Percentiles rank a stretch among this genome's conserved stretches.
Evolutionary conservation across 2,113 vertebrate species (phyloP).

Genomic region (Redunca redunca): DNA sequence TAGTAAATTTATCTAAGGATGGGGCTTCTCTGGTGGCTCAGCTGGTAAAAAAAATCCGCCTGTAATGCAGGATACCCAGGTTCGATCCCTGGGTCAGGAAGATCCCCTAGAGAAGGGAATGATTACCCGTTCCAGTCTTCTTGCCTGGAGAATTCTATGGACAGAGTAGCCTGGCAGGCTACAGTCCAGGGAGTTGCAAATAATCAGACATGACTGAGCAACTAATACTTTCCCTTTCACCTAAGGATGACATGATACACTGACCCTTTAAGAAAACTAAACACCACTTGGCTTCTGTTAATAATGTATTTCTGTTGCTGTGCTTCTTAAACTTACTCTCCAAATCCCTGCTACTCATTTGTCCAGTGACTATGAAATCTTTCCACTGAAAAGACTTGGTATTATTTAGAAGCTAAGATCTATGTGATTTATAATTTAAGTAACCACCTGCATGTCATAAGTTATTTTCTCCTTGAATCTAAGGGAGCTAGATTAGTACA

Average conservation of each 20-base stretch:
- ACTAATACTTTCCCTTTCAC: not conserved
- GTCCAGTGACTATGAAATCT: not conserved
- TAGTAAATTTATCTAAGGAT: not conserved
- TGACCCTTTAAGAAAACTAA: not conserved
- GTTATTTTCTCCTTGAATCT: not conserved
- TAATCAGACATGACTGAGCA: not conserved
- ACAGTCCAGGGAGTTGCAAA: not conserved
- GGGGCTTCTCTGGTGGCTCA: not conserved
- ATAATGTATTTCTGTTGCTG: not conserved
- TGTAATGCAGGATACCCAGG: not conserved
- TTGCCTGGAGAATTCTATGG: not conserved
- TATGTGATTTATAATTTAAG: not conserved
- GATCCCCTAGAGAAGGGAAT: not conserved
- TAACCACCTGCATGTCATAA: not conserved
- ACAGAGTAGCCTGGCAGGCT: not conserved
- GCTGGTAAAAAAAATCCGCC: not conserved
- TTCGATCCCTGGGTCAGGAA: not conserved
- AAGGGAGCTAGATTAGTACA: not conserved
- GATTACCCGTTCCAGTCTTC: not conserved
- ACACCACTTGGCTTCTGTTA: not conserved
- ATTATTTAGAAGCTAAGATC: not conserved
- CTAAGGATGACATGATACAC: not conserved
- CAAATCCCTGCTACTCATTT: not conserved
- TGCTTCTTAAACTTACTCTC: not conserved
- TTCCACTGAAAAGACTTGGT: not conserved